Conservation (phyloP, 2,797 vertebrate species). For the Carduelis carduelis region DNA sequence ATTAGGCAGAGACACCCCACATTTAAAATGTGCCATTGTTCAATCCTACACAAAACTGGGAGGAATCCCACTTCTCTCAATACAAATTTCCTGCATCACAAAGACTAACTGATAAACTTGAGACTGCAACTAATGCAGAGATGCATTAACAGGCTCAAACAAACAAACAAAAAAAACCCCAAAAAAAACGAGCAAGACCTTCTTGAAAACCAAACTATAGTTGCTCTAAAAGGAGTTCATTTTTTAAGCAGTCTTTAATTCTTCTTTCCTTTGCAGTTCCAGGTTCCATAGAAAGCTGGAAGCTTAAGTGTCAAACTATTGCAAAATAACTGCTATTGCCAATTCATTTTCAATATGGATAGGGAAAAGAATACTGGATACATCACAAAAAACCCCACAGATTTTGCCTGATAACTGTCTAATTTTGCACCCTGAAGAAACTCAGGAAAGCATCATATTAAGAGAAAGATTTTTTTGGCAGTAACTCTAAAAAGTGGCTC, state of each 20-base stretch:
- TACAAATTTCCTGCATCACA: not conserved
- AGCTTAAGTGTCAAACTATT: not conserved
- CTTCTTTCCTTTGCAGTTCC: not conserved
- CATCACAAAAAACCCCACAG: not conserved
- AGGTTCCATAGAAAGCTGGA: conserved; percentile 1
- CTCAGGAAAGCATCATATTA: not conserved
- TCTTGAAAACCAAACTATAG: not conserved
- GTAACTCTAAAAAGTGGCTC: not conserved
- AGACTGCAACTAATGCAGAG: not conserved
- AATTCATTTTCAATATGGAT: not conserved
- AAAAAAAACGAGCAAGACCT: fast-evolving
- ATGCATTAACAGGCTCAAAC: not conserved
- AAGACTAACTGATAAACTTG: not conserved
- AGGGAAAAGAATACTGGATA: not conserved
- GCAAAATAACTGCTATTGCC: not conserved
- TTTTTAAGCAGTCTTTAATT: not conserved
- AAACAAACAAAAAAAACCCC: not conserved
- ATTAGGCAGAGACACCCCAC: conserved; percentile 47
- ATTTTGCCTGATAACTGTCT: not conserved
- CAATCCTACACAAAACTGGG: not conserved
- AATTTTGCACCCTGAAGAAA: not conserved
- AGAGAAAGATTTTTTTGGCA: not conserved
- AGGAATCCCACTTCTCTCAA: conserved; percentile 10
- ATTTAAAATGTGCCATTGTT: conserved; percentile 48
- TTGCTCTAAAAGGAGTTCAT: not conserved